phyloP scores from a whole-genome alignment of 1,140 invertebrate genomes.

The Heliconius melpomene region DNA sequence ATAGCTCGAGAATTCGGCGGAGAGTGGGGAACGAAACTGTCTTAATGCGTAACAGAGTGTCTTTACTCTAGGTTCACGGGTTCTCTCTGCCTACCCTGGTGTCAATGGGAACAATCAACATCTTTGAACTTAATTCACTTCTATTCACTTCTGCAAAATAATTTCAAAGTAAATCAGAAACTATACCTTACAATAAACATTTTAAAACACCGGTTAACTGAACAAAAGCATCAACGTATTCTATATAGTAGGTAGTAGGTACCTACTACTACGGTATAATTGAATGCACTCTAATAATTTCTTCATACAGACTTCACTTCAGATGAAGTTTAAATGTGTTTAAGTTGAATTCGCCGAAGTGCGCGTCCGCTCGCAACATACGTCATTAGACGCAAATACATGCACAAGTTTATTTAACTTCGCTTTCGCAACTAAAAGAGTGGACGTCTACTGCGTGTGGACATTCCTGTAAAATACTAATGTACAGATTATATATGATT shows the following conservation, averaged over 20 bases:
- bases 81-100: too few relatives aligned
- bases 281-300: conserved; percentile 30
- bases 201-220: background rate
- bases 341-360: conserved; percentile 35
- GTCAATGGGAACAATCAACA: too few relatives aligned
- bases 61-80: too few relatives aligned
- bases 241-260: background rate
- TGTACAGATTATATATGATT: background rate
- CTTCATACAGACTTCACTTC: conserved; percentile 34
- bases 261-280: conserved; percentile 5
- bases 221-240: background rate
- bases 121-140: background rate
- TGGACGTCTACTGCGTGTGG: background rate
- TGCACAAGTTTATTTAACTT: conserved; percentile 40
- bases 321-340: conserved; percentile 36
- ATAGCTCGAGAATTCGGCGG: too few relatives aligned
- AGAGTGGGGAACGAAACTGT: too few relatives aligned
- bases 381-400: conserved; percentile 44
- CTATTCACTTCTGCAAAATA: background rate
- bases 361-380: conserved; percentile 37
- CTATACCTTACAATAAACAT: background rate
- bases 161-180: background rate
- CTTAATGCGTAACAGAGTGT: too few relatives aligned
- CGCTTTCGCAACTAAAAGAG: conserved; percentile 16
- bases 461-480: background rate